A percentile compares a stretch with the other conserved stretches of the same genome.
Evolutionary conservation across 2,888 invertebrate species (phyloP).

Genomic region (Baronia brevicornis): DNA sequence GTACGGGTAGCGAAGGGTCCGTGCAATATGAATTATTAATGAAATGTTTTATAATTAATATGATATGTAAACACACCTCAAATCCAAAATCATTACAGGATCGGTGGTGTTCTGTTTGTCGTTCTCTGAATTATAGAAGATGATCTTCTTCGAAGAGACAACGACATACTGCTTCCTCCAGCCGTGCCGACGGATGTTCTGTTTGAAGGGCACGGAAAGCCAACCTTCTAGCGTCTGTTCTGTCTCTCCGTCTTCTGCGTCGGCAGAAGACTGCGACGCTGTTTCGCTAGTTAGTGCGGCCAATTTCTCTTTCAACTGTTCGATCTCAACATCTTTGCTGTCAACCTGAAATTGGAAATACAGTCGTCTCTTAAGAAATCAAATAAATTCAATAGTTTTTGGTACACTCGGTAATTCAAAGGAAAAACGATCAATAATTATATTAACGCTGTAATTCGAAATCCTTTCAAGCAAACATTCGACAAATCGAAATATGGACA

Average conservation of each 20-base stretch:
- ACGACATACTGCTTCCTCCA: constrained; percentile 99
- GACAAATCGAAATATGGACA: no score
- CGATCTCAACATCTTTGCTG: constrained; percentile 97
- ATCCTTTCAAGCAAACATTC: no score
- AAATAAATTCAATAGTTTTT: no score
- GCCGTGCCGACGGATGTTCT: constrained; percentile 95
- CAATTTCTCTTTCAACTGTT: constrained; percentile 91
- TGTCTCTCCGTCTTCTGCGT: constrained; percentile 87
- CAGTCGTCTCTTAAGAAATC: background rate
- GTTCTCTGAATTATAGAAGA: constrained; percentile 96
- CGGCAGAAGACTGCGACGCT: constrained; percentile 92
- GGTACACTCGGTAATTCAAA: no score
- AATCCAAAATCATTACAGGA: constrained; percentile 95
- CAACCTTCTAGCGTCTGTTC: constrained; percentile 94
- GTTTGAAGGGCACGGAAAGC: constrained; percentile 95
- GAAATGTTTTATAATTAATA: background rate
- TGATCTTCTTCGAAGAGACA: constrained; percentile 96
- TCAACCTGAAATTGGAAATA: constrained; percentile 76
- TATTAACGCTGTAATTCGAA: no score
- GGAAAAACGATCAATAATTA: constrained; percentile 1
- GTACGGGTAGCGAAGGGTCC: no score
- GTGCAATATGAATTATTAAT: no score
- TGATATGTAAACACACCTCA: constrained; percentile 79
- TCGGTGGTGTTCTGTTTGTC: constrained; percentile 96
- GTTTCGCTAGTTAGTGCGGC: constrained; percentile 89